Percentiles rank a stretch among this genome's conserved stretches.
These are phyloP conservation scores for Leuciscus waleckii DNA, from an alignment of 2,797 vertebrate species.

Conservation along the genomic window DNA sequence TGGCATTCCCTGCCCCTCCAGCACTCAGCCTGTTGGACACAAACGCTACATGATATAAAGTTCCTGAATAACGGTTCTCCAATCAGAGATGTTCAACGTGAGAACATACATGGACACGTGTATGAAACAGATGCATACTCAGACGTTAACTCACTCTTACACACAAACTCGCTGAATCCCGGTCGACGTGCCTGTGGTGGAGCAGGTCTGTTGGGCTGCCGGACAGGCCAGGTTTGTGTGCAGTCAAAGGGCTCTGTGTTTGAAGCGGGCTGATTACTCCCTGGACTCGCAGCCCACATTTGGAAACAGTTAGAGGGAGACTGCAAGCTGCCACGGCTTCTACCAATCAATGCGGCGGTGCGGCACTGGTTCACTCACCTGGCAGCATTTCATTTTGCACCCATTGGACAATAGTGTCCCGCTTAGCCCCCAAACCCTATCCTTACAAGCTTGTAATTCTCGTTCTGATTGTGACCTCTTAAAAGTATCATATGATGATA, in stretches of 20 bases:
- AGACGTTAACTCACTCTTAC: slow-evolving; percentile 26
- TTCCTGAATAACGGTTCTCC: slow-evolving; percentile 38
- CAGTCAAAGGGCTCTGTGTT: slow-evolving; percentile 69
- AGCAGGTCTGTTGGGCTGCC: slow-evolving; percentile 55
- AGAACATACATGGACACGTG: slow-evolving; percentile 22
- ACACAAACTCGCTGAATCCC: not conserved
- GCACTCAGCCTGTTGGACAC: slow-evolving; percentile 25
- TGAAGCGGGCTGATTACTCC: slow-evolving; percentile 62
- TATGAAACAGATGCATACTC: slow-evolving; percentile 26
- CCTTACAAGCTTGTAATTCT: not conserved
- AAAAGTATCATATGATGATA: not conserved
- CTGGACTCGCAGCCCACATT: slow-evolving; percentile 62
- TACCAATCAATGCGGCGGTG: slow-evolving; percentile 11
- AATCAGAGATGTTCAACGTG: slow-evolving; percentile 31
- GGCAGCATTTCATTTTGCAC: not conserved
- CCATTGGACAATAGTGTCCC: not conserved
- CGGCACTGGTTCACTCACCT: not conserved
- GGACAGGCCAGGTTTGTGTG: slow-evolving; percentile 51
- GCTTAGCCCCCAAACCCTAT: not conserved
- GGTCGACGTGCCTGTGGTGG: slow-evolving; percentile 55
- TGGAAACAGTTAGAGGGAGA: slow-evolving; percentile 74
- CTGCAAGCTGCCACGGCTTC: slow-evolving; percentile 35
- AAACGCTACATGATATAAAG: slow-evolving; percentile 54
- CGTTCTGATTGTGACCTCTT: not conserved
- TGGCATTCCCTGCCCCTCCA: slow-evolving; percentile 28